Evolutionary conservation across 64 coral and sea anemone genomes (phyloP).

Genomic region (Astreopora myriophthalma): DNA sequence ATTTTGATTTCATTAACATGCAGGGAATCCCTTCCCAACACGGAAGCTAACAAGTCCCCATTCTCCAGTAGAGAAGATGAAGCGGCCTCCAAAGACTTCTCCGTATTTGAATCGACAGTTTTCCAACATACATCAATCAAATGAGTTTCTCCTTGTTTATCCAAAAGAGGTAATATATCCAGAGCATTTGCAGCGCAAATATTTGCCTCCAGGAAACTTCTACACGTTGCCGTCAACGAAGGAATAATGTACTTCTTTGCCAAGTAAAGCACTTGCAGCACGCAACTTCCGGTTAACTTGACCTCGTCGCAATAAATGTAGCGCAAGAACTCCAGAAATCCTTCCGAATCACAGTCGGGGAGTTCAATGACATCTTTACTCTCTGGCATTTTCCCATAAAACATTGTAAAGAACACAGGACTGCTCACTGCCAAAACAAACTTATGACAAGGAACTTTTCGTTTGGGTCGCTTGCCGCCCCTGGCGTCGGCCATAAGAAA

Average conservation of each 20-base stretch:
- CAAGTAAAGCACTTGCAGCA: conserved; percentile 7
- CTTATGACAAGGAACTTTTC: neutral
- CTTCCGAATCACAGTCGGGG: neutral
- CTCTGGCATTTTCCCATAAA: neutral
- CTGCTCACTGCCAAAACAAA: neutral
- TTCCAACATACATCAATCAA: neutral
- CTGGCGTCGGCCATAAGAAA: neutral
- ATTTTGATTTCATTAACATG: neutral
- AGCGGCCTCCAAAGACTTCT: neutral
- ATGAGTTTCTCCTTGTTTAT: neutral
- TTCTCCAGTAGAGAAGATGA: neutral
- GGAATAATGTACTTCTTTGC: neutral
- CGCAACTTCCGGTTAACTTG: neutral
- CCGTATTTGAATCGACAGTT: neutral
- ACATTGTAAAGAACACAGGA: neutral
- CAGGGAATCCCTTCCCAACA: neutral
- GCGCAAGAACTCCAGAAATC: conserved; percentile 6
- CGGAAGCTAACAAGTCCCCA: neutral
- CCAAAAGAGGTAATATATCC: neutral
- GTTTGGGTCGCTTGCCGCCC: neutral
- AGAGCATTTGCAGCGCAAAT: neutral
- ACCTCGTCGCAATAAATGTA: neutral
- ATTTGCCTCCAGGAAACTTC: neutral
- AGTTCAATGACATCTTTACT: neutral
- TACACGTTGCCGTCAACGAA: neutral